Evolutionary conservation across 92 coral and sea anemone genomes (phyloP), one percentile per base, ranked within the genome.

Genomic region (Palythoa grandiflora): DNA sequence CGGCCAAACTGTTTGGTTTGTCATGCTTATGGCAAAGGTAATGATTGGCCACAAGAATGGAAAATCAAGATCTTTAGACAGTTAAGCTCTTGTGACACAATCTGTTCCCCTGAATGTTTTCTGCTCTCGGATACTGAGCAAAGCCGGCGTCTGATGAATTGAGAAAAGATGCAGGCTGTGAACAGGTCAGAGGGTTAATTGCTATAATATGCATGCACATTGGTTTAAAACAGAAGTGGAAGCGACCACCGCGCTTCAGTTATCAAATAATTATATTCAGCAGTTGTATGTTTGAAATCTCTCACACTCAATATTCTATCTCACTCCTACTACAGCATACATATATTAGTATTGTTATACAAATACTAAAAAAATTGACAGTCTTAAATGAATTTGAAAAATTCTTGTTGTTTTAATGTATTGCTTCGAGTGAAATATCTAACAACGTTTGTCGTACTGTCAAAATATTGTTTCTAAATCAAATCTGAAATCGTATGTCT

Each of bases 181-280:
- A 53, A 47, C 75, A 36, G 86, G 86, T 81, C 86, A 81, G 44
- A 81, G 75, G 86, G 86, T 81, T 81, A 81, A 81, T 81, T 81
- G 86, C 74, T 65, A 53, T 74, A 66, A 48, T 65, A 65, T 81
- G 86, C 66, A 50, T 36, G 11, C 20, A 77, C 75, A 38, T 21
- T 21, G 73, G 38, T 79, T 57, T 20, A 61, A 61, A 28, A 16
- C 66, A 35, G 1, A 80, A 51, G 40, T 51, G 9, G 16, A 76
- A 76, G 68, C 65, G 28, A 55, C 75, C 44, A 70, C 75, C 4
- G 28, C 14, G 75, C 73, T 36, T 68, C 28, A 28, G 28, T 28
- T 35, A 68, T 6, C 75, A 36, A 70, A 70, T 35, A 38, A 70
- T 36, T 38, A 38, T 63, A 38, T 63, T 70, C 47, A 36, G 75